These are phyloP conservation scores for Benthosema pterotum DNA, from an alignment of 2,797 vertebrate species.

Conservation along the genomic window DNA sequence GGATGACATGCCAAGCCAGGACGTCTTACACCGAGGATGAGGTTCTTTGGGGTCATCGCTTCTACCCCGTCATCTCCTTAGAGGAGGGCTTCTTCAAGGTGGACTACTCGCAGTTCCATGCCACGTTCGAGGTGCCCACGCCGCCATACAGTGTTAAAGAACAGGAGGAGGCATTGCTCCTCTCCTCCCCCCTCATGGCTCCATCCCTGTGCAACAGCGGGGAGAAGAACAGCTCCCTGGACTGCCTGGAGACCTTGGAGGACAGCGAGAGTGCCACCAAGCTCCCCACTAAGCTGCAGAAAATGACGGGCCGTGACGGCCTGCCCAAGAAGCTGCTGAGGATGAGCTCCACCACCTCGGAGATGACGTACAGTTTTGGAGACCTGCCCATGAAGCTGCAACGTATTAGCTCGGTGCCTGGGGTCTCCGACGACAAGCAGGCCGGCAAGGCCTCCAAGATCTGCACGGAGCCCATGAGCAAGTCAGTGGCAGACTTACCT, in stretches of 20 bases:
- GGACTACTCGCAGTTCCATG: constrained; percentile 99
- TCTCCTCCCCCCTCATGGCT: constrained; percentile 95
- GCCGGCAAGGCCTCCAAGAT: constrained; percentile 89
- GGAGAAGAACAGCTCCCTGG: constrained; percentile 93
- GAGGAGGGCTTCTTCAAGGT: constrained; percentile 99
- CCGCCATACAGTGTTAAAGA: constrained; percentile 96
- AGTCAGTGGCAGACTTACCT: constrained; percentile 96
- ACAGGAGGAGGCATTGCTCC: constrained; percentile 95
- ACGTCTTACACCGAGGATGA: constrained; percentile 98
- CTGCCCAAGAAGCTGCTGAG: constrained; percentile 95
- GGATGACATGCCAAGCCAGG: constrained; percentile 99
- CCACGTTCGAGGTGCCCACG: constrained; percentile 96
- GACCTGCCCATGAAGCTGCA: constrained; percentile 98
- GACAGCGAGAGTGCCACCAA: constrained; percentile 90
- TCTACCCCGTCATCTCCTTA: constrained; percentile 97
- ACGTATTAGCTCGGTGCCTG: constrained; percentile 98
- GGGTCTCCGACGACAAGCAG: constrained; percentile 94
- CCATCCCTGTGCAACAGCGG: constrained; percentile 95
- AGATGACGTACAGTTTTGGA: constrained; percentile 97
- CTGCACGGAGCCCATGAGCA: constrained; percentile 92
- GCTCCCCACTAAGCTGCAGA: constrained; percentile 95
- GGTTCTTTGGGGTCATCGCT: constrained; percentile 98
- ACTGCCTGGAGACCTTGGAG: constrained; percentile 92
- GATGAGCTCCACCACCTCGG: constrained; percentile 98
- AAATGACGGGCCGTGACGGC: constrained; percentile 93